These are phyloP conservation scores for Cotesia congregata DNA, from an alignment of 2,888 invertebrate genomes.

Conservation along the genomic window DNA sequence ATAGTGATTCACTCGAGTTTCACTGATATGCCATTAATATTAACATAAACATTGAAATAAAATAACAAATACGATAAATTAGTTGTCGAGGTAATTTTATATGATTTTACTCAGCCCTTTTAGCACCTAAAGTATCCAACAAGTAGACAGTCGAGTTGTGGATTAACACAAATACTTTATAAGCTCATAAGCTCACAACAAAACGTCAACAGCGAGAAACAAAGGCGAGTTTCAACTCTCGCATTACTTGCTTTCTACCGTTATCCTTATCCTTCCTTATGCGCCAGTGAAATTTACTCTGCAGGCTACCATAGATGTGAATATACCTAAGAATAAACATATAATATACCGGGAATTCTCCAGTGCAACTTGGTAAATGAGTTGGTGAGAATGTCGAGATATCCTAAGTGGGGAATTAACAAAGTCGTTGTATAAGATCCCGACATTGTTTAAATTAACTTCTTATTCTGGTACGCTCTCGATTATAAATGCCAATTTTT, in stretches of 20 bases:
- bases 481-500: constrained; percentile 27
- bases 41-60: background rate
- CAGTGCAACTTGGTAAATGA: background rate
- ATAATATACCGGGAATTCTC: background rate
- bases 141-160: constrained; percentile 47
- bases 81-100: constrained; percentile 12
- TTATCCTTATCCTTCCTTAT: constrained; percentile 16
- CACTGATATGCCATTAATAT: too few species aligned
- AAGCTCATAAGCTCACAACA: constrained; percentile 61
- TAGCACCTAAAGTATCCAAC: constrained; percentile 35
- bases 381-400: constrained; percentile 26
- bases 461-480: constrained; percentile 45
- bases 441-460: constrained; percentile 57
- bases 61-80: background rate
- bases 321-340: background rate
- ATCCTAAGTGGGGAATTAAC: constrained; percentile 47
- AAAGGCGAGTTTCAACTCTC: constrained; percentile 42
- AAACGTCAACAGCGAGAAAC: constrained; percentile 51
- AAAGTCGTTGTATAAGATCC: constrained; percentile 48
- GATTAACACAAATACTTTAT: constrained; percentile 62
- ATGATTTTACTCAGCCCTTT: constrained; percentile 27
- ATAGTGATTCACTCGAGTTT: too few species aligned
- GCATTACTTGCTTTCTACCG: constrained; percentile 17
- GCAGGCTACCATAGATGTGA: background rate
- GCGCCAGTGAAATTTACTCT: constrained; percentile 34